A percentile compares a stretch with the other conserved stretches of the same genome.
phyloP scores from a whole-genome alignment of 1,140 invertebrate genomes.

The Venturia canescens region DNA sequence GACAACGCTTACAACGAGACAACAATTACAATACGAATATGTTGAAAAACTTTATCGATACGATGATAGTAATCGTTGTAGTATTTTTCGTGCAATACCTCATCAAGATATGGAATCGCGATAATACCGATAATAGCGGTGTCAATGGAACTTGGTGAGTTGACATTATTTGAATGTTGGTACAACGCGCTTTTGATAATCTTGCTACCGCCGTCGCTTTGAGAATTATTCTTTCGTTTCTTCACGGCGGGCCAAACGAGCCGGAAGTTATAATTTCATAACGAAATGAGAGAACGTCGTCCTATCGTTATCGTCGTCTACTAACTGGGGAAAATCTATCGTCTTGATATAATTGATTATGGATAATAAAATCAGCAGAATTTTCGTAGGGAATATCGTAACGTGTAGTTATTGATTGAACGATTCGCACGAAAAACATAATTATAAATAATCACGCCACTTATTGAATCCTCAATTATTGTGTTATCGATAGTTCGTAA shows the following conservation, averaged over 20 bases:
- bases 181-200: neutral
- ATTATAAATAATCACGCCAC: slow-evolving; percentile 39
- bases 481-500: neutral
- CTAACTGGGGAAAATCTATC: too few relatives aligned
- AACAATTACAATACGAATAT: slow-evolving; percentile 66
- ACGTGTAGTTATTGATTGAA: slow-evolving; percentile 11
- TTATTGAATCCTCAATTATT: neutral
- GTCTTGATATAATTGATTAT: too few relatives aligned
- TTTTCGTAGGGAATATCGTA: neutral
- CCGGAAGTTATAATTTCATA: slow-evolving; percentile 6
- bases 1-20: slow-evolving; percentile 69
- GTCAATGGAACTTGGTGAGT: slow-evolving; percentile 55
- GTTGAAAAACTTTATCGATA: slow-evolving; percentile 70
- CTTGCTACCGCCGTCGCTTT: too few relatives aligned
- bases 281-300: too few relatives aligned
- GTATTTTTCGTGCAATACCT: slow-evolving; percentile 72
- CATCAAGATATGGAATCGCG: slow-evolving; percentile 65
- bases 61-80: slow-evolving; percentile 68
- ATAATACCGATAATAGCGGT: slow-evolving; percentile 43
- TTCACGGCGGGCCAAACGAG: slow-evolving; percentile 20
- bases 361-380: too few relatives aligned
- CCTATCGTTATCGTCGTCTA: too few relatives aligned
- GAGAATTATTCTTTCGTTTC: neutral
- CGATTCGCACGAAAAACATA: slow-evolving; percentile 40
- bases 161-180: slow-evolving; percentile 5